phyloP scores from a whole-genome alignment of 2,888 invertebrate genomes.

The Nemotelus nigrinus region DNA sequence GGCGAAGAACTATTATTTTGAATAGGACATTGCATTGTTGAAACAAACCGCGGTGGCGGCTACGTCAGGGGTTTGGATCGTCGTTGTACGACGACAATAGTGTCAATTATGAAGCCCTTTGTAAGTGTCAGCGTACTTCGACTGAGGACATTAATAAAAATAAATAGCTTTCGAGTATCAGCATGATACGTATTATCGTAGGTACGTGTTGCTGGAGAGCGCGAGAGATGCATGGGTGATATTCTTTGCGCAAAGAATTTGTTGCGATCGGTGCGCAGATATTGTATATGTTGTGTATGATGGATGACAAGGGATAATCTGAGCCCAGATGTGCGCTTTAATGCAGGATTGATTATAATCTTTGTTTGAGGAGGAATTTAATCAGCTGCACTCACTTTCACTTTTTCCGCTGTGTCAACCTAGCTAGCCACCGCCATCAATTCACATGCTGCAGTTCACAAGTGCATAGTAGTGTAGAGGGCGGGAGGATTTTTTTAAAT shows the following conservation, averaged over 20 bases:
- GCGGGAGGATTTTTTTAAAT: background rate
- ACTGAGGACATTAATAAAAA: conserved; percentile 40
- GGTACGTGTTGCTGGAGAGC: too few species aligned
- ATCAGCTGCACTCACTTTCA: conserved; percentile 35
- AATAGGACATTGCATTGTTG: background rate
- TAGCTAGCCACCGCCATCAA: background rate
- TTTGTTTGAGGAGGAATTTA: conserved; percentile 19
- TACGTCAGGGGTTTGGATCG: background rate
- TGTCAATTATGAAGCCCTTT: conserved; percentile 41
- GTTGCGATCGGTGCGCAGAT: background rate
- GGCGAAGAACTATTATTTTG: too few species aligned
- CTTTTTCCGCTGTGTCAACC: background rate
- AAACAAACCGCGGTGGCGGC: conserved; percentile 31
- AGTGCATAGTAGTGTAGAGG: conserved; percentile 12
- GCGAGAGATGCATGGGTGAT: too few species aligned
- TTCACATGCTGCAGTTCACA: conserved; percentile 36
- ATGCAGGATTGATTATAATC: conserved; percentile 21
- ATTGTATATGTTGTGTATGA: conserved; percentile 23
- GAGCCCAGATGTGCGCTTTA: conserved; percentile 28
- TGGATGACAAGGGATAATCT: conserved; percentile 43
- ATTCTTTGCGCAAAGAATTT: background rate
- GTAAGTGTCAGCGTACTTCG: conserved; percentile 33
- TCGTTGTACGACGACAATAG: conserved; percentile 33
- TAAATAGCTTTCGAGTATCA: conserved; percentile 29
- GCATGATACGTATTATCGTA: conserved; percentile 13